A percentile compares a stretch with the other conserved stretches of the same genome.
phyloP scores from a whole-genome alignment of 2,888 invertebrate species.

The Drosophila prostipennis region DNA sequence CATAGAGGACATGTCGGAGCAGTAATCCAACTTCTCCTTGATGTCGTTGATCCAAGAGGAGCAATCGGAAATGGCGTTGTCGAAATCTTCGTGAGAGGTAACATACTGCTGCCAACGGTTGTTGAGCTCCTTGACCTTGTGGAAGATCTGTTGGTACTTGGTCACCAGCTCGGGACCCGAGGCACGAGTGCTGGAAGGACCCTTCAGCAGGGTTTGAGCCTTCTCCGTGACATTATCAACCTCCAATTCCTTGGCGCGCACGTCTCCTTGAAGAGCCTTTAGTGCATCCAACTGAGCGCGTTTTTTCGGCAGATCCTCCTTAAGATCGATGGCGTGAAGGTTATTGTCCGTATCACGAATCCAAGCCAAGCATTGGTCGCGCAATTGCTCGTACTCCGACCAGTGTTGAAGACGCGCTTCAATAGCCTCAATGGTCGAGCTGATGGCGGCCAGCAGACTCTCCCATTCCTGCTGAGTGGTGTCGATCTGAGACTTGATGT shows the following conservation, averaged over 20 bases:
- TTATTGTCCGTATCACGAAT: constrained; percentile 94
- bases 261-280: constrained; percentile 92
- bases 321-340: constrained; percentile 94
- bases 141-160: constrained; percentile 95
- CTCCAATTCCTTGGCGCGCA: constrained; percentile 95
- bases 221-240: constrained; percentile 96
- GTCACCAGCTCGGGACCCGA: constrained; percentile 95
- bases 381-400: constrained; percentile 94
- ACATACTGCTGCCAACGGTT: constrained; percentile 97
- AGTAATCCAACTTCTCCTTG: constrained; percentile 93
- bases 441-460: constrained; percentile 90
- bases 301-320: constrained; percentile 92
- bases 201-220: constrained; percentile 92
- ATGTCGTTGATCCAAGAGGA: constrained; percentile 93
- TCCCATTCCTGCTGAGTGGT: constrained; percentile 96
- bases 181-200: constrained; percentile 89
- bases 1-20: constrained; percentile 91
- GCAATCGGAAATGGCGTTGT: constrained; percentile 91
- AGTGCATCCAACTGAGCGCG: constrained; percentile 92
- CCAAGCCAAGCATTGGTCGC: constrained; percentile 94
- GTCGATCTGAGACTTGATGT: constrained; percentile 94
- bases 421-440: constrained; percentile 90
- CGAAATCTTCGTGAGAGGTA: constrained; percentile 93
- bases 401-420: constrained; percentile 94
- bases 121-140: constrained; percentile 95